Percentiles rank a stretch among this genome's conserved stretches.
Conservation (phyloP, 2,113 vertebrate species). For the Lamprologus tigripictilis region DNA sequence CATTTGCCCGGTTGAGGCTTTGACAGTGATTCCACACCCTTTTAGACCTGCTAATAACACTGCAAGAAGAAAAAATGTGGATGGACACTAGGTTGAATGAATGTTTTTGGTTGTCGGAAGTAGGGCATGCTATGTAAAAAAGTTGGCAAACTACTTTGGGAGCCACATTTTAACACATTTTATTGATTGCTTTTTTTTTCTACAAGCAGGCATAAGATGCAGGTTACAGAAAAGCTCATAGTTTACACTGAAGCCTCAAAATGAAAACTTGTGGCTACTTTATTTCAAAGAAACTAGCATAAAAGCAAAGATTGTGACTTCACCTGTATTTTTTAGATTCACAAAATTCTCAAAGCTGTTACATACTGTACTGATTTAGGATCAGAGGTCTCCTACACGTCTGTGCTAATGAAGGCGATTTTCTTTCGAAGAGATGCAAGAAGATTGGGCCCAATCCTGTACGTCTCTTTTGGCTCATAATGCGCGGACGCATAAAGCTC, state of each 20-base stretch:
- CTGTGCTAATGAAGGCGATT: background rate
- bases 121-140: background rate
- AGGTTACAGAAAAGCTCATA: background rate
- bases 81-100: background rate
- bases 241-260: background rate
- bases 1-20: background rate
- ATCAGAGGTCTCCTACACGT: background rate
- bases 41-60: background rate
- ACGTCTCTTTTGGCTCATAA: conserved; percentile 43
- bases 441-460: conserved; percentile 43
- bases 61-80: background rate
- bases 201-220: background rate
- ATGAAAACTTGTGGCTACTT: background rate
- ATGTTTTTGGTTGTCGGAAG: background rate
- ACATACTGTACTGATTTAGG: background rate
- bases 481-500: conserved; percentile 60
- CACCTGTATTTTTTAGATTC: background rate
- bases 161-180: background rate
- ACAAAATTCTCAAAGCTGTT: background rate
- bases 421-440: conserved; percentile 18
- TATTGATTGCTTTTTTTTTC: background rate
- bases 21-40: background rate
- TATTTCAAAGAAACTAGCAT: background rate
- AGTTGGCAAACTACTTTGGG: background rate
- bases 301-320: background rate